Evolutionary conservation across 2,888 invertebrate genomes (phyloP).

Genomic region (Panopea generosa): DNA sequence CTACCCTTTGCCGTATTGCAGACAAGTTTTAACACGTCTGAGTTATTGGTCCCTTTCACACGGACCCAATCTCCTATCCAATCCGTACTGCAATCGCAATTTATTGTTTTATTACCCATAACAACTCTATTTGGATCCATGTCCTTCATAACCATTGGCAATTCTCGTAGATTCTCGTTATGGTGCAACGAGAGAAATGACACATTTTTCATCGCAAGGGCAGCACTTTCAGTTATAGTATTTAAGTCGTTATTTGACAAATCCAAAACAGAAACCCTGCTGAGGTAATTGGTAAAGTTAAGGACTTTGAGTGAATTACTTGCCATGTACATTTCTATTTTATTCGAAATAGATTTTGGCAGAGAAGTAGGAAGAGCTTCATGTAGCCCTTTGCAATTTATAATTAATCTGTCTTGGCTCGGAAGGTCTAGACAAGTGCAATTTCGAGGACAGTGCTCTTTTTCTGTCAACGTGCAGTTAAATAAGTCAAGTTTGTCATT

Average conservation of each 20-base stretch:
- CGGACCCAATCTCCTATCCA: neutral
- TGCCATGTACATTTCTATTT: neutral
- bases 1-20: neutral
- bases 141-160: neutral
- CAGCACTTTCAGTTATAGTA: neutral
- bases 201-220: neutral
- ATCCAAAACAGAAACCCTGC: neutral
- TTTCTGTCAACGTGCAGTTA: neutral
- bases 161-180: neutral
- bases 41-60: neutral
- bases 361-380: neutral
- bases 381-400: neutral
- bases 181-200: neutral
- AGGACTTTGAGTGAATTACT: neutral
- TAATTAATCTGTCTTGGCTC: slow-evolving; percentile 1
- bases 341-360: neutral
- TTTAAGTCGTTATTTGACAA: neutral
- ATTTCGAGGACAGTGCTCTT: neutral
- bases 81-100: neutral
- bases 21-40: neutral
- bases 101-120: neutral
- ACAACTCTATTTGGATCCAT: neutral
- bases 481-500: neutral
- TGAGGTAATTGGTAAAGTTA: neutral
- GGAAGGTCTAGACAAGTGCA: neutral